Evolutionary conservation across 2,888 invertebrate species (phyloP).

Genomic region (Trachelus tabidus): DNA sequence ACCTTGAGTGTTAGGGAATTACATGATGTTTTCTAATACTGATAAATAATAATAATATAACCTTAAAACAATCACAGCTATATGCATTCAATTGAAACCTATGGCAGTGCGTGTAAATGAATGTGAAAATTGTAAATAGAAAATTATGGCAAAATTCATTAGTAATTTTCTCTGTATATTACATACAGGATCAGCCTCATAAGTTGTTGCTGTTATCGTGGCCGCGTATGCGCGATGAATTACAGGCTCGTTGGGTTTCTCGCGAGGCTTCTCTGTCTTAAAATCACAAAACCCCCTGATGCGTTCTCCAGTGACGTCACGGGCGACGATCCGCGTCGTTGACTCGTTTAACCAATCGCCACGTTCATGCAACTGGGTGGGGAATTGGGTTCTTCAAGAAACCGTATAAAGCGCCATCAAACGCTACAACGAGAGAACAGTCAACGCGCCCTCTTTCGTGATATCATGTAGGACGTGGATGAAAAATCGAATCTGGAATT

Average conservation of each 20-base stretch:
- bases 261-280: slow-evolving; percentile 30
- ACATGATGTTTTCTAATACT: not conserved
- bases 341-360: slow-evolving; percentile 15
- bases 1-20: not conserved
- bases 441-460: slow-evolving; percentile 46
- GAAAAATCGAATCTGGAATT: slow-evolving; percentile 17
- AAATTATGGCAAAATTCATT: not conserved
- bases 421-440: slow-evolving; percentile 41
- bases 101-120: not conserved
- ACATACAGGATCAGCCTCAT: not conserved
- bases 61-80: not conserved
- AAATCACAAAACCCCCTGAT: slow-evolving; percentile 29
- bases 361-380: slow-evolving; percentile 29
- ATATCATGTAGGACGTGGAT: slow-evolving; percentile 41
- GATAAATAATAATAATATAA: not conserved
- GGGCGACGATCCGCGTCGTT: not conserved
- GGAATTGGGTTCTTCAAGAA: slow-evolving; percentile 26
- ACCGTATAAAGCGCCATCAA: slow-evolving; percentile 53
- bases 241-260: slow-evolving; percentile 31
- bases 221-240: not conserved
- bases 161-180: not conserved
- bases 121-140: not conserved
- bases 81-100: not conserved
- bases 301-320: slow-evolving; percentile 42
- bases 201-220: not conserved